These are phyloP conservation scores for Bolborhynchus lineola DNA, from an alignment of 2,113 vertebrate species.

Conservation along the genomic window DNA sequence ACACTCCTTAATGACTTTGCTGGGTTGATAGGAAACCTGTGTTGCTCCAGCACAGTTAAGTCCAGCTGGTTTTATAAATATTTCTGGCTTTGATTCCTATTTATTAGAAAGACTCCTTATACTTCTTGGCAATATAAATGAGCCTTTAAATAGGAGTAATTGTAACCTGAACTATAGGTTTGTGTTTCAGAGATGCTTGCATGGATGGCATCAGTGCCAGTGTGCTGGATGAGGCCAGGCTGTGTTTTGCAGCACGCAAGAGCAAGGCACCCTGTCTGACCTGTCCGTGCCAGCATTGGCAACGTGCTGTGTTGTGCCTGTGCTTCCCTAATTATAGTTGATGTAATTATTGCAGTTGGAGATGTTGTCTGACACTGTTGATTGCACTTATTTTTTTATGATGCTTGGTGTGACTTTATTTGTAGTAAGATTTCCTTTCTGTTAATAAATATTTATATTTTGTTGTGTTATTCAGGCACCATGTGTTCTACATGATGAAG, in stretches of 20 bases:
- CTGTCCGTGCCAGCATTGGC: accelerated
- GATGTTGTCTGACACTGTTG: no score
- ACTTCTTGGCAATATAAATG: background rate
- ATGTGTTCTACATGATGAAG: background rate
- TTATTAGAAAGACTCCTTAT: background rate
- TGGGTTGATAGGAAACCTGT: background rate
- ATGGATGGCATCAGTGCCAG: accelerated
- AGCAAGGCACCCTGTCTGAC: background rate
- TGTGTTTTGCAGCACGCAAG: background rate
- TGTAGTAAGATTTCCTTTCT: background rate
- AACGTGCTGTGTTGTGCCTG: background rate
- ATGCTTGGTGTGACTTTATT: background rate
- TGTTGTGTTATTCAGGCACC: background rate
- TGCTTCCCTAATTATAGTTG: background rate
- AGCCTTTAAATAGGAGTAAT: background rate
- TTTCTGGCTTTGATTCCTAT: background rate
- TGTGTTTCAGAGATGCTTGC: accelerated
- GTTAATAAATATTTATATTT: background rate
- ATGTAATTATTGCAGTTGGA: background rate
- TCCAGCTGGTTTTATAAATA: background rate
- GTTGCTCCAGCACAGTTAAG: background rate
- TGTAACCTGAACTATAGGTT: background rate
- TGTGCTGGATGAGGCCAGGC: accelerated
- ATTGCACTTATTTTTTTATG: background rate
- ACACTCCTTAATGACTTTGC: background rate